Evolutionary conservation across 2,797 vertebrate genomes (phyloP), one percentile per base, ranked within the genome.

Genomic region (Sebastes minor): DNA sequence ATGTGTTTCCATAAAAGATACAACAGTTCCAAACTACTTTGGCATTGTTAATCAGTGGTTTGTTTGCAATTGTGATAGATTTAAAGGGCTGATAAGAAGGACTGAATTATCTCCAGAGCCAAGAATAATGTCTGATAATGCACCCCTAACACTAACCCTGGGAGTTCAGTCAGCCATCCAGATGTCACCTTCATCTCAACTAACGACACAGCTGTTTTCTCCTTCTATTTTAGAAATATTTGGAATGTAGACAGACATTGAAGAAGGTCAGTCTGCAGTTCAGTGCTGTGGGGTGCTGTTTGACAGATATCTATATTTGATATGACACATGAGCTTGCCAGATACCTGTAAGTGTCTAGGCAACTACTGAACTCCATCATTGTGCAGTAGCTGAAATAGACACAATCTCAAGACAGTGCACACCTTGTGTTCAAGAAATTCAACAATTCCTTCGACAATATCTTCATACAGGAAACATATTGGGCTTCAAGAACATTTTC

Each of bases 1-100:
- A 72, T 61, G 5, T 22, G 14, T 32, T 16, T 27, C 16, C 9
- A 33, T 35, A 30, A 59, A 76, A 57, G 30, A 18, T 20, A 30
- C 53, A 57, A 23, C 14, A 63, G 33, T 70, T 80, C 8, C 69
- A 73, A 53, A 59, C 7, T 23, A 30, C 53, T 56, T 20, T 80
- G 73, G 70, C 66, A 66, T 49, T 64, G 55, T 82, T 78, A 75
- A 77, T 76, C 22, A 62, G 14, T 12, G 30, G 52, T 68, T 65
- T 72, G 61, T 77, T 70, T 82, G 61, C 64, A 63, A 38, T 73
- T 76, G 28, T 59, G 57, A 73, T 69, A n/a, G 46, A 74, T 59
- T 74, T 27, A 66, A 71, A 72, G 30, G 16, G 11, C 55, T 78
- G 46, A 59, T 25, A 56, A 74, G 64, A 69, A 33, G 23, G 46